phyloP scores from a whole-genome alignment of 2,888 invertebrate genomes.

The Cistogaster globosa region DNA sequence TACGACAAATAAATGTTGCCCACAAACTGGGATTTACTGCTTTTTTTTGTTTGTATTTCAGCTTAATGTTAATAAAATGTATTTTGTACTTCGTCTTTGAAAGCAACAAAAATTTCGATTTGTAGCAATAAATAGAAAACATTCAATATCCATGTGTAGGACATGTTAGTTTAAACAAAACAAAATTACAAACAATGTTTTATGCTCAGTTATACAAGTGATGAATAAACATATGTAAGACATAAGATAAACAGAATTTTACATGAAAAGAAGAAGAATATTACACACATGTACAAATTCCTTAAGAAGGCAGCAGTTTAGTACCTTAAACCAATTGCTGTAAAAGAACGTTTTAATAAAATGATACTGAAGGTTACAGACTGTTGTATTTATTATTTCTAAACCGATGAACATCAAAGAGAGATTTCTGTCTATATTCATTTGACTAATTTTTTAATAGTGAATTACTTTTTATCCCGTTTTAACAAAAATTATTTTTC shows the following conservation, averaged over 20 bases:
- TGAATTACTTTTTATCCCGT: no score
- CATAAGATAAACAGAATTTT: constrained; percentile 61
- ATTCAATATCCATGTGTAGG: constrained; percentile 51
- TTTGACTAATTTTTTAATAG: no score
- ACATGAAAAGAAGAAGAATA: neutral
- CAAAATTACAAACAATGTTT: constrained; percentile 33
- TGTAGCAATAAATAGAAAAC: neutral
- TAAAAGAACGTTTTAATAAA: neutral
- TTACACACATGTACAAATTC: constrained; percentile 21
- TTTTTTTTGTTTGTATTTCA: neutral
- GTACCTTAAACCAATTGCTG: constrained; percentile 1
- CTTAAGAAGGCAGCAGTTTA: constrained; percentile 8
- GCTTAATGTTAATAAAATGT: neutral
- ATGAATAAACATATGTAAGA: constrained; percentile 51
- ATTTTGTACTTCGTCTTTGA: constrained; percentile 3
- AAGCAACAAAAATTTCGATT: neutral
- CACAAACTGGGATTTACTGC: constrained; percentile 34
- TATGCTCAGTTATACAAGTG: constrained; percentile 11
- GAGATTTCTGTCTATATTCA: no score
- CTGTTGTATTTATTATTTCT: no score
- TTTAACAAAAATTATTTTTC: no score
- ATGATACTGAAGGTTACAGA: no score
- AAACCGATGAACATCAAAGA: no score
- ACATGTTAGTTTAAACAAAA: constrained; percentile 42
- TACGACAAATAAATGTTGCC: constrained; percentile 52